Evolutionary conservation across 2,797 vertebrate genomes (phyloP).

Genomic region (Pseudochirops cupreus): DNA sequence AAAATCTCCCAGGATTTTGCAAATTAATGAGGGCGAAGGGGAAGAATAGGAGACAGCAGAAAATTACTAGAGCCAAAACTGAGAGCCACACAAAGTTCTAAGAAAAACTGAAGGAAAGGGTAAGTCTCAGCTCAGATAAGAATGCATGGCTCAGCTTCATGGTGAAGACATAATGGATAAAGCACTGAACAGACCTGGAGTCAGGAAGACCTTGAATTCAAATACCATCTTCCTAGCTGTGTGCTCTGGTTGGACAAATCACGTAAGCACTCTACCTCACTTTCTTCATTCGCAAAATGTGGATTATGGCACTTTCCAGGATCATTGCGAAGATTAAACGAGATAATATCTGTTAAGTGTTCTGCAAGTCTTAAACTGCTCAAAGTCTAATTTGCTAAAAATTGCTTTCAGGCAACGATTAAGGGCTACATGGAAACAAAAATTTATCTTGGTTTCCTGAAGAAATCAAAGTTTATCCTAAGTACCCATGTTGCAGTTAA

Average conservation of each 20-base stretch:
- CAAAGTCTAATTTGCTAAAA: neutral
- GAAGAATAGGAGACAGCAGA: neutral
- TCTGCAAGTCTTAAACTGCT: neutral
- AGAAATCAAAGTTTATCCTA: neutral
- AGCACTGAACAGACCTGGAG: slow-evolving; percentile 1
- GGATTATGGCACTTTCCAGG: slow-evolving; percentile 1
- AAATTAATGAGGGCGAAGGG: neutral
- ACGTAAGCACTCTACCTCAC: neutral
- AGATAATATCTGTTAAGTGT: neutral
- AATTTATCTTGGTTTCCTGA: neutral
- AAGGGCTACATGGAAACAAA: neutral
- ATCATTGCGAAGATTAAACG: neutral
- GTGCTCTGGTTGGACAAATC: neutral
- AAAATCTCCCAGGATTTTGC: neutral
- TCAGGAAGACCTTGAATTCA: slow-evolving; percentile 25
- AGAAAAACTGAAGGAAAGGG: neutral
- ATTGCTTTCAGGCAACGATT: neutral
- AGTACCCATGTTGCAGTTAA: neutral
- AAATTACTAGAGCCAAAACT: neutral
- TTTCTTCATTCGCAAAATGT: slow-evolving; percentile 53
- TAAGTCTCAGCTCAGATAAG: neutral
- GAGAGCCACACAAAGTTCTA: neutral
- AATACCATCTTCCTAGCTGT: neutral
- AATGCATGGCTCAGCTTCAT: neutral
- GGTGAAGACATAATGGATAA: neutral